Evolutionary conservation across 1,140 invertebrate genomes (phyloP).

Genomic region (Lepidurus couesii): DNA sequence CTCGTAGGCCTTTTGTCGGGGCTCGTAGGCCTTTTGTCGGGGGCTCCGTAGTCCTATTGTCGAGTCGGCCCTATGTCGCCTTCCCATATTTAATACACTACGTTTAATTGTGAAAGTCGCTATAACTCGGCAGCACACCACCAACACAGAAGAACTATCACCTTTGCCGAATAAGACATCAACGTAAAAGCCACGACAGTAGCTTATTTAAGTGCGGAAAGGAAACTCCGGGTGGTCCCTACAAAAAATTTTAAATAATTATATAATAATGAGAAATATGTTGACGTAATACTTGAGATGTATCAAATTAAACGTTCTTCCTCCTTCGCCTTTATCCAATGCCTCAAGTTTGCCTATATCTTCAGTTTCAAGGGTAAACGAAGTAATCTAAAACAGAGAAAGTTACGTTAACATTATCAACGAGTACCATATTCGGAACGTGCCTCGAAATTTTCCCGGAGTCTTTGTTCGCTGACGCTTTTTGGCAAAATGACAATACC

Average conservation of each 20-base stretch:
- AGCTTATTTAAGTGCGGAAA: background rate
- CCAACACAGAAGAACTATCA: no score
- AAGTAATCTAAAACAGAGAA: conserved; percentile 48
- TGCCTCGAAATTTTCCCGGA: conserved; percentile 44
- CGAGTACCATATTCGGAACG: conserved; percentile 57
- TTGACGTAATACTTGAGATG: conserved; percentile 40
- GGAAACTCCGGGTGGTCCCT: background rate
- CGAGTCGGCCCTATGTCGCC: no score
- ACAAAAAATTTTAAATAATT: background rate
- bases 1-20: no score
- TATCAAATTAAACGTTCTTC: conserved; percentile 59
- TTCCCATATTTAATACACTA: no score
- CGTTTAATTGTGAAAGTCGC: no score
- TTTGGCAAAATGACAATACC: conserved; percentile 47
- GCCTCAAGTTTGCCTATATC: conserved; percentile 49
- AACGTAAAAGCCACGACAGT: background rate
- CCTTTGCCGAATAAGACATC: no score
- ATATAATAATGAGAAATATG: background rate
- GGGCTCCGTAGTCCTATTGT: no score
- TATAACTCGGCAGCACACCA: no score
- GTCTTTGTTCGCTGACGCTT: conserved; percentile 40
- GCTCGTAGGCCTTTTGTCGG: no score
- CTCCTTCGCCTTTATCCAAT: conserved; percentile 54
- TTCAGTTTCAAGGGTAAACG: conserved; percentile 51
- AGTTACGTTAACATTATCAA: conserved; percentile 39